Conservation (phyloP, 35 echinoderm and acorn worm genomes). For the Ptychodera flava region DNA sequence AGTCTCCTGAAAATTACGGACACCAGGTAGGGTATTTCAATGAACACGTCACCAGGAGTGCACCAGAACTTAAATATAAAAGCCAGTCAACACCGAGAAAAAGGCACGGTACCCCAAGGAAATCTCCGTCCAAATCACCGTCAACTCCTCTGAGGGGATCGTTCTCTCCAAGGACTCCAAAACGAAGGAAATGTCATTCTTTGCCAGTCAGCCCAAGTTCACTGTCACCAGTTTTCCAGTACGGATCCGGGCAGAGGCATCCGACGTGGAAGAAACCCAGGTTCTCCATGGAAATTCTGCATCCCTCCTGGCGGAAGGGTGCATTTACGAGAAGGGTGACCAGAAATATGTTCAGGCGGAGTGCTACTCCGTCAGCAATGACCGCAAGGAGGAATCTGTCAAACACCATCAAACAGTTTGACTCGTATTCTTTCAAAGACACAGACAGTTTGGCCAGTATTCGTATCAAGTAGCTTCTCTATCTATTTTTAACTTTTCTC, state of each 20-base stretch:
- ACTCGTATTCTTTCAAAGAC: not conserved
- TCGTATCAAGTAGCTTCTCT: not conserved
- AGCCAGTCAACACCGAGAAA: not conserved
- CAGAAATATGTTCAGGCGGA: not conserved
- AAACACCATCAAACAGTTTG: not conserved
- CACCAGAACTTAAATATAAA: not conserved
- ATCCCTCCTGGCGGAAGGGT: not conserved
- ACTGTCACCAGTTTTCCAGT: not conserved
- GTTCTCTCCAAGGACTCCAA: not conserved
- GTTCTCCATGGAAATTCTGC: not conserved
- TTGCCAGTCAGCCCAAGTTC: no score
- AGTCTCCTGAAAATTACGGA: no score
- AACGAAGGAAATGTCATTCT: no score
- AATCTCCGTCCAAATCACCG: not conserved
- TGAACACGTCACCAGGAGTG: no score
- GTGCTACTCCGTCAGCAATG: not conserved
- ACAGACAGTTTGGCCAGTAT: not conserved
- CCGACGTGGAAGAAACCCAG: not conserved
- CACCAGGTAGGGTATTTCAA: no score
- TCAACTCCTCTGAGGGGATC: not conserved
- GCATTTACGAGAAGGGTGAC: not conserved
- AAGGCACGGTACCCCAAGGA: not conserved
- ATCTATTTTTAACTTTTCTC: no score
- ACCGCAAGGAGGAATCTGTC: not conserved
- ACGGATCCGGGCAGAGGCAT: not conserved